Evolutionary conservation across 2,797 vertebrate species (phyloP), one percentile per base, ranked within the genome.

Genomic region (Megalops cyprinoides): DNA sequence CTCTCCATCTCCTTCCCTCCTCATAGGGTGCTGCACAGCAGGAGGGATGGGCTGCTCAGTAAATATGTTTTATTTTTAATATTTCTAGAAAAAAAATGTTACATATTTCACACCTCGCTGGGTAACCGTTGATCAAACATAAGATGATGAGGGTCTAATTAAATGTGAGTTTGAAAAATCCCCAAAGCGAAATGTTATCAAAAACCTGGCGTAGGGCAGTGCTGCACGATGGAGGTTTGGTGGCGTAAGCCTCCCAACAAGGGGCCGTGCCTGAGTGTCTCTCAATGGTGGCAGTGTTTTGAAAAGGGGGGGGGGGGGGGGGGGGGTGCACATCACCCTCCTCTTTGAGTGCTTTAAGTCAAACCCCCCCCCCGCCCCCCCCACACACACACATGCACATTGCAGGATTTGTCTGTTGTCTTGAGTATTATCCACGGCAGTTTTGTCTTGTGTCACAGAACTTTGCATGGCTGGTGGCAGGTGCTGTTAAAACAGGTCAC

Each of bases 71-170:
- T 76, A 85, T 79, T 81, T 76, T 51, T 76, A 81, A 51, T 51
- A 8, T 51, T 51, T 51, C n/a, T 15, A 58, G 44, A 44, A 49
- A 55, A 34, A 76, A 49, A 1, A 86, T 89, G 87, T 88, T 88
- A 90, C 86, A 71, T 82, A 89, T 93, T 94, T 94, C 91, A 92
- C 92, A 92, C 91, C 85, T 90, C 85, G 4, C 79, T 86, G 88
- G 89, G 85, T 91, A 92, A 92, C 91, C 89, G 90, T 87, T 80
- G 87, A 89, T 93, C 90, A 92, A 90, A 91, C 86, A 86, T 65
- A 73, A 60, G 85, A 92, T 91, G 91, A 93, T 90, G 89, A 89
- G 81, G 74, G 86, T 88, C 86, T 91, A 89, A 92, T 94, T 93
- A 93, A 77, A 56, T 56, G 46, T 69, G 51, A 78, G 44, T 56